Conservation (phyloP, 2,113 vertebrate genomes). For the Mus musculus region DNA sequence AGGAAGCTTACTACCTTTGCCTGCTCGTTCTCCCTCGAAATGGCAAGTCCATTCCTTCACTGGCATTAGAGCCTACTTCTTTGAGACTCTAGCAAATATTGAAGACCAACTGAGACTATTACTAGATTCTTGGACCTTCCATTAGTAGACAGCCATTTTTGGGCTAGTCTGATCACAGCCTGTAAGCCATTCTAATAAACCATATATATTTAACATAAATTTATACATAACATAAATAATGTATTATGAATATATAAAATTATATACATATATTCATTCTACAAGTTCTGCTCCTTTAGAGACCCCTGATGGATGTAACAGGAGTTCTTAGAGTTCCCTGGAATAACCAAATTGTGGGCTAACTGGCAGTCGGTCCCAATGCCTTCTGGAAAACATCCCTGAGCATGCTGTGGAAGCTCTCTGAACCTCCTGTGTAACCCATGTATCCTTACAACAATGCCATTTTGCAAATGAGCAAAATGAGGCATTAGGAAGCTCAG, state of each 20-base stretch:
- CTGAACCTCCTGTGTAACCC: background rate
- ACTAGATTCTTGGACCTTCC: background rate
- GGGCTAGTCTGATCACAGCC: background rate
- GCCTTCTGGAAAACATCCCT: background rate
- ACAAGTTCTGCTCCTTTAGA: background rate
- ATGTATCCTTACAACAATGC: background rate
- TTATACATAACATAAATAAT: no score
- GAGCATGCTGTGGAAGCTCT: background rate
- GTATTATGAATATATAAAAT: background rate
- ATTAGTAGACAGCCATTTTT: background rate
- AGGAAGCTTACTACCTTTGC: background rate
- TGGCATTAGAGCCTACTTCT: background rate
- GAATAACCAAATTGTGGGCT: background rate
- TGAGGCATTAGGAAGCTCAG: background rate
- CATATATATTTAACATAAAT: background rate
- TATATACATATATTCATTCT: background rate
- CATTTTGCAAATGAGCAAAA: conserved; percentile 18
- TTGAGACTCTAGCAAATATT: no score
- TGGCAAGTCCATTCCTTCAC: background rate
- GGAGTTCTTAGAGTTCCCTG: background rate
- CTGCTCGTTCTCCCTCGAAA: background rate
- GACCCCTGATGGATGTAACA: background rate
- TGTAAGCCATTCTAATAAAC: background rate
- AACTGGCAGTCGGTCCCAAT: background rate
- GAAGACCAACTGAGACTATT: background rate